These are phyloP conservation scores for Tupaia chinensis DNA, from an alignment of 2,113 vertebrate species.

Conservation along the genomic window DNA sequence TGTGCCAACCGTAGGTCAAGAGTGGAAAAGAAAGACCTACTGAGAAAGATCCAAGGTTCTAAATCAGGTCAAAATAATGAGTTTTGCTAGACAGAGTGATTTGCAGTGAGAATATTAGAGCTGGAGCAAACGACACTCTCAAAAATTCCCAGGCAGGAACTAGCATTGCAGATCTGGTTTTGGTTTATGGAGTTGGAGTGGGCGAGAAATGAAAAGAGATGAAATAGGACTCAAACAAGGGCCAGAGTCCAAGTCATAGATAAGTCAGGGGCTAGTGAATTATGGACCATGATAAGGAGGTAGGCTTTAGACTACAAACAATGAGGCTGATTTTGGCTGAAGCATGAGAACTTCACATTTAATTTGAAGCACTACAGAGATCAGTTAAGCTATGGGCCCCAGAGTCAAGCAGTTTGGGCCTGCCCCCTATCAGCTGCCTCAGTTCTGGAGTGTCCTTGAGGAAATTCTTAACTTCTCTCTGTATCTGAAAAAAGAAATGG, in stretches of 20 bases:
- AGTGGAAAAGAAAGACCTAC: background rate
- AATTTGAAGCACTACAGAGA: background rate
- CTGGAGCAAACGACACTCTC: background rate
- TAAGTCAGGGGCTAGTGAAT: no score
- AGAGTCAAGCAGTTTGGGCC: no score
- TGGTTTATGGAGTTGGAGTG: background rate
- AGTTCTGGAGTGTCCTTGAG: background rate
- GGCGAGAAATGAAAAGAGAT: background rate
- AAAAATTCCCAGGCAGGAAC: background rate
- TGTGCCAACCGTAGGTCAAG: background rate
- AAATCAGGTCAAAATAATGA: background rate
- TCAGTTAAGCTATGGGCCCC: background rate
- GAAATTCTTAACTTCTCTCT: background rate
- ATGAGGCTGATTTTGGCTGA: background rate
- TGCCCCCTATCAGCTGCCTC: background rate
- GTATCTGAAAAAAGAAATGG: background rate
- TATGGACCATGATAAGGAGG: background rate
- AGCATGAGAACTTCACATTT: background rate
- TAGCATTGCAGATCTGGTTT: background rate
- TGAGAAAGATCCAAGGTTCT: background rate
- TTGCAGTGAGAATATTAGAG: background rate
- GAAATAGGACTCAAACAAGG: no score
- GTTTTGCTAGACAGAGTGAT: background rate
- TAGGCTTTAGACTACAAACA: no score
- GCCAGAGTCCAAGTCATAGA: no score